Base-by-base conservation (phyloP, 2,797 vertebrate species). In the Fistularia commersonii region DNA sequence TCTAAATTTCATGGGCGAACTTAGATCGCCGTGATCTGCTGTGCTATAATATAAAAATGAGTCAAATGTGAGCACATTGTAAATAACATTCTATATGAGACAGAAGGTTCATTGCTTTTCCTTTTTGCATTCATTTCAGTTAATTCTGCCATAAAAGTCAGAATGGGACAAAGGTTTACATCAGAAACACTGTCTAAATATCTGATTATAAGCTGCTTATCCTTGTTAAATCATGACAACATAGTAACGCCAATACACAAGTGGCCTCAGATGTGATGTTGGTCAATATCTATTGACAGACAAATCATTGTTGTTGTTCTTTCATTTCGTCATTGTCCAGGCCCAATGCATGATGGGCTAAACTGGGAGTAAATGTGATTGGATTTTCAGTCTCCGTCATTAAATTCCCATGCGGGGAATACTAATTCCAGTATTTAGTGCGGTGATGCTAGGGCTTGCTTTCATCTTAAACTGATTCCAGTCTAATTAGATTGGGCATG, bases 381-480 rank as follows among this genome's bases (percentile, higher is more conserved):
- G 86, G 85, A 89, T 87, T 88, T 88, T 87, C 85, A 73, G 87
- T 84, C 86, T 88, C 81, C 68, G 74, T 88, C 84, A 88, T 88
- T 89, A 86, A 90, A 90, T 90, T 90, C 88, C 88, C 90, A 91
- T 88, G 86, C 86, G 89, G 83, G 77, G 91, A 91, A 91, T 90
- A 91, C 89, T 92, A 91, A 91, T 90, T 90, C 89, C 82, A 88
- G 84, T 88, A 90, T 91, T 91, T 90, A 90, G 86, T 88, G 84
- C 69, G 76, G 82, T 87, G 85, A 90, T 85, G 86, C 85, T 82
- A 64, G 86, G 82, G 81, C 83, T 90, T 90, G 84, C 87, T 91
- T 91, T 88, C 87, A 90, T 89, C 88, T 91, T 89, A 90, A 90
- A 90, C 87, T 85, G 88, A 92, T 91, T 90, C 86, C 79, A 81